Percentiles rank a stretch among this genome's conserved stretches.
These are phyloP conservation scores for Amphipoea lucens DNA, from an alignment of 2,888 invertebrate species.

Conservation along the genomic window DNA sequence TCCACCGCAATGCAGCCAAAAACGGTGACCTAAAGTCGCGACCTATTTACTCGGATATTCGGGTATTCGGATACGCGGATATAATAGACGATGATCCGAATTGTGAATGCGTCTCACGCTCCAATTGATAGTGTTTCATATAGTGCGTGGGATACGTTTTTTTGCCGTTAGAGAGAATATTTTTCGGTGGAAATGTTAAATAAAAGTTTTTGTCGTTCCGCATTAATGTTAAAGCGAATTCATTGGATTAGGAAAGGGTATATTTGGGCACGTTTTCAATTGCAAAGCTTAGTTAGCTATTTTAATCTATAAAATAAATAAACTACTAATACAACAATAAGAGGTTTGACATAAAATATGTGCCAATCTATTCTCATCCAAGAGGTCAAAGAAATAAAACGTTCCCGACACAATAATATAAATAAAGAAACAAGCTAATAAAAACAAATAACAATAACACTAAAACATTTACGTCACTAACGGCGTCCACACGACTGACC, in stretches of 20 bases:
- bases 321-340: not conserved
- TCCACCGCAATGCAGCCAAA: constrained; percentile 66
- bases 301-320: not conserved
- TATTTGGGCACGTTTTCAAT: constrained; percentile 1
- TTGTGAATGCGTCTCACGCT: constrained; percentile 65
- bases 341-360: not conserved
- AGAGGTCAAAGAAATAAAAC: constrained; percentile 22
- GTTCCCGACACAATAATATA: constrained; percentile 10
- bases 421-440: constrained; percentile 44
- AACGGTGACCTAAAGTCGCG: constrained; percentile 56
- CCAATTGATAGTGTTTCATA: constrained; percentile 62
- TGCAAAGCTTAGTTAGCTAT: not conserved
- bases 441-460: constrained; percentile 50
- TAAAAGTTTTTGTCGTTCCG: constrained; percentile 11
- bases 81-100: constrained; percentile 61
- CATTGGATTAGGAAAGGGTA: constrained; percentile 7
- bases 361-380: not conserved
- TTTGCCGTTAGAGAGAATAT: constrained; percentile 27
- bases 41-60: constrained; percentile 59
- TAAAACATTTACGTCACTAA: constrained; percentile 55
- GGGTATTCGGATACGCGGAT: constrained; percentile 56
- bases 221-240: constrained; percentile 14
- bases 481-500: constrained; percentile 45
- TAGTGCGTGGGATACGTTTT: constrained; percentile 51
- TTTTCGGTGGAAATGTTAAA: constrained; percentile 22